Conservation (phyloP, 2,888 invertebrate species). For the Drosophila phalerata region DNA sequence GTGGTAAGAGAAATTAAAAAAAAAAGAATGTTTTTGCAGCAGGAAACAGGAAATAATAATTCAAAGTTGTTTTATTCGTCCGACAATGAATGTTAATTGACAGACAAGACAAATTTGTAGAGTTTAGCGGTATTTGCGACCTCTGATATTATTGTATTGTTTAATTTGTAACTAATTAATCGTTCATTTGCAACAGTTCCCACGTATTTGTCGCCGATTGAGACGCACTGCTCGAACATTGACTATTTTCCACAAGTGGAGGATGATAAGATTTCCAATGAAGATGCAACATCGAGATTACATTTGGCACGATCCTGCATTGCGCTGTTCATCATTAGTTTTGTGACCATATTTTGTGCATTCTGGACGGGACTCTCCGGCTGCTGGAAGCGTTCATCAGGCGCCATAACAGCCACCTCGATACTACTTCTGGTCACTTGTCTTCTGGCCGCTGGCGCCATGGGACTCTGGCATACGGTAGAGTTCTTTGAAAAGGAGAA, state of each 20-base stretch:
- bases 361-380: slow-evolving; percentile 98
- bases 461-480: slow-evolving; percentile 98
- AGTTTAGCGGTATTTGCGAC: not conserved
- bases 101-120: not conserved
- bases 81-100: too few relatives aligned
- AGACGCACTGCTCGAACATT: slow-evolving; percentile 97
- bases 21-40: too few relatives aligned
- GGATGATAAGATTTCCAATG: slow-evolving; percentile 84
- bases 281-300: slow-evolving; percentile 93
- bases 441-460: slow-evolving; percentile 95
- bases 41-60: too few relatives aligned
- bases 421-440: slow-evolving; percentile 89
- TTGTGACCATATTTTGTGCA: slow-evolving; percentile 95
- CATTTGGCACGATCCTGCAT: slow-evolving; percentile 97
- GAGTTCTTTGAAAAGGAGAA: slow-evolving; percentile 98
- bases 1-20: too few relatives aligned
- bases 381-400: slow-evolving; percentile 98
- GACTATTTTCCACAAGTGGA: slow-evolving; percentile 92
- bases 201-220: slow-evolving; percentile 95
- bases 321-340: slow-evolving; percentile 96
- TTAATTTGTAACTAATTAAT: not conserved
- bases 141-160: not conserved
- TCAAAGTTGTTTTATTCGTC: too few relatives aligned
- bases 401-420: slow-evolving; percentile 96
- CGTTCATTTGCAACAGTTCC: slow-evolving; percentile 87